Percentiles rank a stretch among this genome's conserved stretches.
These are phyloP conservation scores for Salvator merianae DNA, from an alignment of 2,113 vertebrate species.

Conservation along the genomic window DNA sequence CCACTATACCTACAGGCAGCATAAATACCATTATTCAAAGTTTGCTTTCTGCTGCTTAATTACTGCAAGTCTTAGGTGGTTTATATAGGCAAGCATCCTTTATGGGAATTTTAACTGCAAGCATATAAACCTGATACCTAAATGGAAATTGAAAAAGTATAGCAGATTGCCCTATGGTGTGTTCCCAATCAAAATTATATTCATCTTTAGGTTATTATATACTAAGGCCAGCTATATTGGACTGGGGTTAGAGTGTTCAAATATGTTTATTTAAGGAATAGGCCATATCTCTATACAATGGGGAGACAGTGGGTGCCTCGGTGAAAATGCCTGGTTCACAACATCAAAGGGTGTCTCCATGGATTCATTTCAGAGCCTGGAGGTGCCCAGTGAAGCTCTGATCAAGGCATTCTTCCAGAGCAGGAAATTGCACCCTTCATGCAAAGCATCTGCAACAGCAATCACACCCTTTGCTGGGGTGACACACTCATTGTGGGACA, in stretches of 20 bases:
- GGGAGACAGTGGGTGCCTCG: too few relatives aligned
- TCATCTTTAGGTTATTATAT: neutral
- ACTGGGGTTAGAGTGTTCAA: constrained; percentile 4
- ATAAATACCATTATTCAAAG: neutral
- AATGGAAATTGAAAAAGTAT: constrained; percentile 14
- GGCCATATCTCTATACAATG: too few relatives aligned
- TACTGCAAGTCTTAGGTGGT: constrained; percentile 33
- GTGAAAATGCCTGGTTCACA: too few relatives aligned
- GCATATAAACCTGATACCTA: constrained; percentile 23
- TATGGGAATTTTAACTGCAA: constrained; percentile 31
- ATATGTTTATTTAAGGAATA: neutral
- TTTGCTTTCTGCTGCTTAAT: constrained; percentile 41
- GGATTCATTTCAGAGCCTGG: too few relatives aligned
- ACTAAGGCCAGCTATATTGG: neutral
- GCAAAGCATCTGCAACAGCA: too few relatives aligned
- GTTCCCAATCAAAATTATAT: constrained; percentile 23
- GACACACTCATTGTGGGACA: too few relatives aligned
- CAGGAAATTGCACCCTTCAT: too few relatives aligned
- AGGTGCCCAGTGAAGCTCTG: too few relatives aligned
- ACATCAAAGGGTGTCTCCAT: too few relatives aligned
- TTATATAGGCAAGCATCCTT: constrained; percentile 23
- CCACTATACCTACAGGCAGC: constrained; percentile 18
- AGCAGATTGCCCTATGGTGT: neutral
- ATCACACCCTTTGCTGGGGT: too few relatives aligned
- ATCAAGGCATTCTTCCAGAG: too few relatives aligned